Evolutionary conservation across 2,888 invertebrate species (phyloP).

Genomic region (Epicampocera succincta): DNA sequence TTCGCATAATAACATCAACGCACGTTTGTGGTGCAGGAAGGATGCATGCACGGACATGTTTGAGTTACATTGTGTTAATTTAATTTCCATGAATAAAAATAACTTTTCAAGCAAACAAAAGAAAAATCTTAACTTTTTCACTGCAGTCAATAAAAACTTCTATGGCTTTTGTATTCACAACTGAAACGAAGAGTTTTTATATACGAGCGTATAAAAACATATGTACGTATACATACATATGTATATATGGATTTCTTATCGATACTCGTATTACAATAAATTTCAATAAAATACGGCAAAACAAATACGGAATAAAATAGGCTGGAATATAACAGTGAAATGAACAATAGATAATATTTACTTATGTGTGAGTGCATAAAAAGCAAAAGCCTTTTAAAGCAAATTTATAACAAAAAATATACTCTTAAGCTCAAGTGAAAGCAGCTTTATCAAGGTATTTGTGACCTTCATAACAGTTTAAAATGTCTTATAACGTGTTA

Average conservation of each 20-base stretch:
- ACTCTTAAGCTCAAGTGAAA: not conserved
- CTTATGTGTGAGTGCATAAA: not conserved
- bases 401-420: not conserved
- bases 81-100: slow-evolving; percentile 29
- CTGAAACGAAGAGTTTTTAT: not conserved
- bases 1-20: too few relatives aligned
- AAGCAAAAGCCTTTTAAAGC: too few relatives aligned
- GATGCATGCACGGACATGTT: not conserved
- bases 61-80: not conserved
- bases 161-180: slow-evolving; percentile 16
- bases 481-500: too few relatives aligned
- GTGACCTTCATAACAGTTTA: too few relatives aligned
- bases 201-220: not conserved
- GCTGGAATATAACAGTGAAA: slow-evolving; percentile 5
- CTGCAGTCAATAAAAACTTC: slow-evolving; percentile 41
- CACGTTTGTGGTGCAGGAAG: too few relatives aligned
- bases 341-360: slow-evolving; percentile 16
- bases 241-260: slow-evolving; percentile 20
- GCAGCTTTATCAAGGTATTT: not conserved
- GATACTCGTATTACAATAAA: slow-evolving; percentile 17
- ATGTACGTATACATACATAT: too few relatives aligned
- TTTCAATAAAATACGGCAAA: not conserved
- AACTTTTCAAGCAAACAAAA: not conserved
- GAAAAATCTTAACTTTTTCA: slow-evolving; percentile 38
- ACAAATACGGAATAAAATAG: not conserved